Evolutionary conservation across 92 coral and sea anemone genomes (phyloP), one percentile per base, ranked within the genome.

Genomic region (Paramuricea clavata): DNA sequence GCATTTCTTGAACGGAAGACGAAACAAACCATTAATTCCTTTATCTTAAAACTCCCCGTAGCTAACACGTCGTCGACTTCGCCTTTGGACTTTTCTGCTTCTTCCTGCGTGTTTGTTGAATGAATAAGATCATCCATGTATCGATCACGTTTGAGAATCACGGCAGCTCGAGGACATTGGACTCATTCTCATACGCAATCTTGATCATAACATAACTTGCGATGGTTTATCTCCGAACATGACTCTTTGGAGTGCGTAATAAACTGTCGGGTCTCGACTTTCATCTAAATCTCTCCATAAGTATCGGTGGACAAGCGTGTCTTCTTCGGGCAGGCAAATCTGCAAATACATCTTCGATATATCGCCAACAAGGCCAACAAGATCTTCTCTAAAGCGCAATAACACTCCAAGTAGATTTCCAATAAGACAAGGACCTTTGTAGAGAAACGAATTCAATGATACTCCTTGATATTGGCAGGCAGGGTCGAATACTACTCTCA

Each of bases 301-400:
- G 26, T 19, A 61, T 1, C 69, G 27, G 30, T 86, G 90, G 22
- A 86, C 90, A 13, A 39, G 86, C 11, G 61, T 34, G 49, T 87
- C 81, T 36, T 88, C 74, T 56, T 87, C 81, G n/a, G 62, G 79
- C 26, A 82, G 61, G 83, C 36, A 49, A 22, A 89, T 76, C 62
- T 89, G 85, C 44, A 84, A 62, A 26, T 28, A 78, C 92, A 73
- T 89, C 68, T 89, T 89, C 22, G 87, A 68, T n/a, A 87, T 80
- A 35, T 81, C 90, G 22, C 90, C 74, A 6, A 47, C 73, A 41
- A 81, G 82, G 4, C 42, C 90, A n/a, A 87, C 83, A 0, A 8
- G 73, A 15, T 87, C 82, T 28, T 81, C 87, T 26, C 83, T 59
- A 25, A 82, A 87, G 10, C 83, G 87, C 13, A 87, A 5, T 17